Evolutionary conservation across 2,113 vertebrate genomes (phyloP).

Genomic region (Ciconia maguari): DNA sequence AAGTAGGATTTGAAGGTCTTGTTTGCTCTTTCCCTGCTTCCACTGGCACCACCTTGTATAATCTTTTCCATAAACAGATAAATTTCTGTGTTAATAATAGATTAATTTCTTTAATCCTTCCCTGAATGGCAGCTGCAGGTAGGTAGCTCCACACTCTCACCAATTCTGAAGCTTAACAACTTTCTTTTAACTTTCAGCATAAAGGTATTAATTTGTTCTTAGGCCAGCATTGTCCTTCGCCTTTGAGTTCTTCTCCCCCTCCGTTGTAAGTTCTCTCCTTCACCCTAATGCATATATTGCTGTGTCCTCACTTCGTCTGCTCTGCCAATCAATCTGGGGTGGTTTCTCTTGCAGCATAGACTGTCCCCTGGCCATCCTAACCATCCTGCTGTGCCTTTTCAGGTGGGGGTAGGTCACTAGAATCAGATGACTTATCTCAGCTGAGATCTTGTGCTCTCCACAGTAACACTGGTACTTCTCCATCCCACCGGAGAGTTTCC

Average conservation of each 20-base stretch:
- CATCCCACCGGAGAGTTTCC: not conserved
- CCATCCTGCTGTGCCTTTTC: not conserved
- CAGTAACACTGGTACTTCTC: not conserved
- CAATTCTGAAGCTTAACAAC: not conserved
- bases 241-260: not conserved
- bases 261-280: accelerated
- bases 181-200: not conserved
- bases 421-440: not conserved
- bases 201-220: not conserved
- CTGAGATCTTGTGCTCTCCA: not conserved
- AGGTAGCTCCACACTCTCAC: not conserved
- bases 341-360: not conserved
- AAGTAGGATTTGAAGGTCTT: not conserved
- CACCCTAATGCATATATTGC: too few relatives aligned
- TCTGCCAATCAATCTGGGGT: not conserved
- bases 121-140: not conserved
- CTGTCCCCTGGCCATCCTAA: not conserved
- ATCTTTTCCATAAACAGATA: not conserved
- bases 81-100: not conserved
- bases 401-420: not conserved
- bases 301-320: not conserved
- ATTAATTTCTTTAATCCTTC: not conserved
- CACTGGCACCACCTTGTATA: not conserved
- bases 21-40: not conserved
- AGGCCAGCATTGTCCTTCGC: not conserved